Evolutionary conservation across 2,888 invertebrate species (phyloP).

Genomic region (Caenorhabditis wallacei): DNA sequence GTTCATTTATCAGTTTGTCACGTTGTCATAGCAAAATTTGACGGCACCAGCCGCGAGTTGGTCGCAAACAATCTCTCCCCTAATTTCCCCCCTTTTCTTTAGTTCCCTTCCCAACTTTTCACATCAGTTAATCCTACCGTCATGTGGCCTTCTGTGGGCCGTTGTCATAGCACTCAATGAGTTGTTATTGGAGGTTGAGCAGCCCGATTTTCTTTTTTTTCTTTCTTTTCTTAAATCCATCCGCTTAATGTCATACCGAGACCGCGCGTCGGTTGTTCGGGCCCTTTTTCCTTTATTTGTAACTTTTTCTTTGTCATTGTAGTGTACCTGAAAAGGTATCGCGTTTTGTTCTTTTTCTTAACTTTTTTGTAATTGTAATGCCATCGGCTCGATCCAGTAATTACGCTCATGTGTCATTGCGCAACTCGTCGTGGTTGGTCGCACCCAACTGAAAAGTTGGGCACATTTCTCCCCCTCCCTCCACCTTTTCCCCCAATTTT

Average conservation of each 20-base stretch:
- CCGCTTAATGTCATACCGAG: neutral
- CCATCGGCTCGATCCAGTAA: too few species aligned
- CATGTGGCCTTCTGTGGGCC: neutral
- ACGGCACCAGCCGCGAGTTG: neutral
- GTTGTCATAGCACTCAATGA: neutral
- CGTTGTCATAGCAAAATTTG: slow-evolving; percentile 1
- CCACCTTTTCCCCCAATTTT: neutral
- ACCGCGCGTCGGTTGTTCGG: neutral
- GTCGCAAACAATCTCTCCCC: neutral
- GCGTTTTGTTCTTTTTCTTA: too few species aligned
- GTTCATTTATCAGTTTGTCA: neutral
- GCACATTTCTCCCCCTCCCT: neutral
- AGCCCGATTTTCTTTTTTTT: neutral
- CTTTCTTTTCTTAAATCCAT: neutral
- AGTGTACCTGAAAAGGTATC: too few species aligned
- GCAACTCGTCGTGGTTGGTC: neutral
- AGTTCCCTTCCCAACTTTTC: neutral
- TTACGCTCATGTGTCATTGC: neutral
- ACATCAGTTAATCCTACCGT: slow-evolving; percentile 9
- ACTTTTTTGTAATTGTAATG: too few species aligned
- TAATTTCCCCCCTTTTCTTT: neutral
- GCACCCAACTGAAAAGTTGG: neutral
- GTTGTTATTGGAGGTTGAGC: neutral
- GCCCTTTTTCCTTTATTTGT: too few species aligned
- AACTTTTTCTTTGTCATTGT: too few species aligned